phyloP scores from a whole-genome alignment of 2,797 vertebrate species.

The Anas georgica region DNA sequence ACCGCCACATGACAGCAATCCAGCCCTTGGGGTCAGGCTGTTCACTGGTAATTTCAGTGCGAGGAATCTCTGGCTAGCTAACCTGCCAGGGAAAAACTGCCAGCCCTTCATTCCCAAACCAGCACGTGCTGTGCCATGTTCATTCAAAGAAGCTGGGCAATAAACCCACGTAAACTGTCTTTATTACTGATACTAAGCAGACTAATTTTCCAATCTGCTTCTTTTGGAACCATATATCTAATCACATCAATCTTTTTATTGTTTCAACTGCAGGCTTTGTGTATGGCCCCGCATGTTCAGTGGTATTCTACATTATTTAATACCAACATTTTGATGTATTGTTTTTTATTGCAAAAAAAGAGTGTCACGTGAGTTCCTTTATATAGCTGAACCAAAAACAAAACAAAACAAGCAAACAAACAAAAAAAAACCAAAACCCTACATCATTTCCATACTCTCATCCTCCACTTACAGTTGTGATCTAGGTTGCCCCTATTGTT shows the following conservation, averaged over 20 bases:
- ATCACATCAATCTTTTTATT: not conserved
- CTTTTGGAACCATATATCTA: not conserved
- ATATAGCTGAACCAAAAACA: not conserved
- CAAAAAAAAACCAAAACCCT: not conserved
- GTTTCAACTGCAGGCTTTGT: not conserved
- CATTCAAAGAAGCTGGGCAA: not conserved
- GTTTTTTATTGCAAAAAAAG: slow-evolving; percentile 11
- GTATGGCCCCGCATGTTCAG: not conserved
- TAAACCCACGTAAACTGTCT: not conserved
- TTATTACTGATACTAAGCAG: not conserved
- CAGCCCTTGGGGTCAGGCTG: not conserved
- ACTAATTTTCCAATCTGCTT: not conserved
- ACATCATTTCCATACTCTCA: not conserved
- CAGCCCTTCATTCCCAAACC: not conserved
- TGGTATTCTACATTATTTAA: slow-evolving; percentile 8
- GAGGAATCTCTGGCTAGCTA: not conserved
- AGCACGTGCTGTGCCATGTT: not conserved
- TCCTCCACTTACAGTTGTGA: not conserved
- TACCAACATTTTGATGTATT: not conserved
- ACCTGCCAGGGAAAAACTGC: not conserved
- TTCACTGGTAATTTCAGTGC: not conserved
- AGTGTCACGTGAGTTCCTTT: not conserved
- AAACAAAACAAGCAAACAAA: not conserved
- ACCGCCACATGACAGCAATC: not conserved
- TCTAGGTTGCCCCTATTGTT: not conserved